Evolutionary conservation across 2,888 invertebrate species (phyloP), one percentile per base, ranked within the genome.

Genomic region (Drosophila pseudotalamancana): DNA sequence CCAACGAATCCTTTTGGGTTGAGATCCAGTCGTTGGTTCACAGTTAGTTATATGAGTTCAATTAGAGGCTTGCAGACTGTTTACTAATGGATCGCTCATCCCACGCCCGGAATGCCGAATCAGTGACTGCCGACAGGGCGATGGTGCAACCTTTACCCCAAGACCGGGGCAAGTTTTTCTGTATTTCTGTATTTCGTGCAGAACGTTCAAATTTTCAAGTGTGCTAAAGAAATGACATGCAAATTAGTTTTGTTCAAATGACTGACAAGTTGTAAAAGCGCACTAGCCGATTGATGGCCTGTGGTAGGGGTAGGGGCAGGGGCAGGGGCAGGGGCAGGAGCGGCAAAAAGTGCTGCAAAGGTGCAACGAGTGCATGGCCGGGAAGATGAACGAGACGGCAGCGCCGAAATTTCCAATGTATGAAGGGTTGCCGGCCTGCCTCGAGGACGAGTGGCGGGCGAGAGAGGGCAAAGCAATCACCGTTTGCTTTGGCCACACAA

Each of bases 181-280:
- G 77, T 11, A 23, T 35, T 43, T 39, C 19, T 46, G 55, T 62
- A 49, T 79, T 76, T 76, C 88, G 82, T 87, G 82, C 82, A 65
- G 37, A 77, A 56, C 66, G 77, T 51, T 65, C 55, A 63, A 68
- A 85, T 63, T 77, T 83, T 83, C 88, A 81, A 84, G 88, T 76
- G 88, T 88, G 83, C 83, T 85, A 71, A 87, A 88, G 84, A 88
- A 85, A 88, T 85, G 84, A 85, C 84, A 85, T 85, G 89, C 84
- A 85, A 85, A 85, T 85, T 85, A 88, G 87, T 85, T 85, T 85
- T 88, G 84, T 86, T 86, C 70, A 74, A 88, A 88, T 85, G 84
- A 88, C 88, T 85, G 84, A 85, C 84, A 85, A 83, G 88, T 83
- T 85, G 84, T 68, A 72, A 76, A 87, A 67, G 73, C 51, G 65